These are phyloP conservation scores for Pimephales promelas DNA, from an alignment of 2,113 vertebrate species.

Conservation along the genomic window DNA sequence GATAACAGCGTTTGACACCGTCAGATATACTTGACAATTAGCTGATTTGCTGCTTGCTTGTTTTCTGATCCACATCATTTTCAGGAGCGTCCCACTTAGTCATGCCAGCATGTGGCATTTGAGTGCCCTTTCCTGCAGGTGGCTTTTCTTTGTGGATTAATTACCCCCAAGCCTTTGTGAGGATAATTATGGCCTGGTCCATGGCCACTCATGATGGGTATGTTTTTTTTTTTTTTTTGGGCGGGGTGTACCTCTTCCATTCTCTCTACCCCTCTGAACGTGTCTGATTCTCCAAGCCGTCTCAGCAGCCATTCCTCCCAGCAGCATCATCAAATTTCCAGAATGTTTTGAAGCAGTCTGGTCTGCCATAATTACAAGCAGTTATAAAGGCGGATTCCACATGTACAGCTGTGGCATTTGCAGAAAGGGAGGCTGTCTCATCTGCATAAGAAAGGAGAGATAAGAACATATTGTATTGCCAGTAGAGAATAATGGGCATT, in stretches of 20 bases:
- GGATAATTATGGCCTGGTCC: slow-evolving; percentile 52
- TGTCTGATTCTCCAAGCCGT: slow-evolving; percentile 36
- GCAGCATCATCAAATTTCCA: slow-evolving; percentile 54
- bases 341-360: slow-evolving; percentile 62
- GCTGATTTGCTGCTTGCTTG: background rate
- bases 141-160: slow-evolving; percentile 40
- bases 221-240: slow-evolving; percentile 50
- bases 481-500: slow-evolving; percentile 39
- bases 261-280: slow-evolving; percentile 1
- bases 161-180: slow-evolving; percentile 52
- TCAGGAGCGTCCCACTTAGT: slow-evolving; percentile 23
- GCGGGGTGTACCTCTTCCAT: slow-evolving; percentile 5
- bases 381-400: slow-evolving; percentile 61
- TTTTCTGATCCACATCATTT: slow-evolving; percentile 5
- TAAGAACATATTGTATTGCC: slow-evolving; percentile 60
- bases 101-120: background rate
- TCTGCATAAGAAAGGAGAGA: slow-evolving; percentile 63
- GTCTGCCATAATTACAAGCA: slow-evolving; percentile 60
- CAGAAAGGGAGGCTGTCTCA: slow-evolving; percentile 53
- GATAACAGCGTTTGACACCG: background rate
- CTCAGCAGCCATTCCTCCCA: slow-evolving; percentile 21
- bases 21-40: slow-evolving; percentile 1
- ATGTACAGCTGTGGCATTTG: slow-evolving; percentile 61
- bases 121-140: slow-evolving; percentile 49
- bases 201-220: slow-evolving; percentile 47